Conservation (phyloP, 2,797 vertebrate genomes). For the Sebastiscus albofasciatus region DNA sequence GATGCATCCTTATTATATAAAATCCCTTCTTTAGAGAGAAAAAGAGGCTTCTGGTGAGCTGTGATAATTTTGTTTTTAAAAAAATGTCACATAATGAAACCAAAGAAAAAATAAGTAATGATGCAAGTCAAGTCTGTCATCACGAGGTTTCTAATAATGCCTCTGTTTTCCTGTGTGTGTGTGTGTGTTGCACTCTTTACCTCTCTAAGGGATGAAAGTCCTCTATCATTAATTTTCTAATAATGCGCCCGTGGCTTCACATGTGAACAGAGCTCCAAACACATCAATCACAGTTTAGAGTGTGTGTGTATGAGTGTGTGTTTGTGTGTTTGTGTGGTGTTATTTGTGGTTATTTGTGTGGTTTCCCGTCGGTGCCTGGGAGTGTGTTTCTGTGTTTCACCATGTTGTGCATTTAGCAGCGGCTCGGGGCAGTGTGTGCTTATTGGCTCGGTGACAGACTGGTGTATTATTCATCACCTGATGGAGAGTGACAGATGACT, state of each 20-base stretch:
- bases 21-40: not conserved
- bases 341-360: slow-evolving; percentile 30
- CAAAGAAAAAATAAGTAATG: slow-evolving; percentile 43
- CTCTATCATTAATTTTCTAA: slow-evolving; percentile 71
- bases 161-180: not conserved
- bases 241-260: slow-evolving; percentile 60
- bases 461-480: slow-evolving; percentile 72
- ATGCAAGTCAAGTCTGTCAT: slow-evolving; percentile 32
- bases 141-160: slow-evolving; percentile 39
- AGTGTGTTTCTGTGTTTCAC: slow-evolving; percentile 38
- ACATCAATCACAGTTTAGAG: slow-evolving; percentile 61
- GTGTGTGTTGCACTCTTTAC: slow-evolving; percentile 19
- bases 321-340: not conserved
- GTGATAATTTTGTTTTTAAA: slow-evolving; percentile 44
- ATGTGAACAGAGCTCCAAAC: slow-evolving; percentile 46
- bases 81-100: slow-evolving; percentile 52
- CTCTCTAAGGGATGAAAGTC: slow-evolving; percentile 60
- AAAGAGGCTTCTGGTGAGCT: slow-evolving; percentile 20
- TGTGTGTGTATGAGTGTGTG: slow-evolving; percentile 1
- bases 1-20: not conserved
- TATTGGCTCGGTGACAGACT: slow-evolving; percentile 64
- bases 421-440: slow-evolving; percentile 55
- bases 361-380: not conserved
- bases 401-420: slow-evolving; percentile 44
- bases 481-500: slow-evolving; percentile 67